phyloP scores from a whole-genome alignment of 2,888 invertebrate species.

The Nudaria mundana region DNA sequence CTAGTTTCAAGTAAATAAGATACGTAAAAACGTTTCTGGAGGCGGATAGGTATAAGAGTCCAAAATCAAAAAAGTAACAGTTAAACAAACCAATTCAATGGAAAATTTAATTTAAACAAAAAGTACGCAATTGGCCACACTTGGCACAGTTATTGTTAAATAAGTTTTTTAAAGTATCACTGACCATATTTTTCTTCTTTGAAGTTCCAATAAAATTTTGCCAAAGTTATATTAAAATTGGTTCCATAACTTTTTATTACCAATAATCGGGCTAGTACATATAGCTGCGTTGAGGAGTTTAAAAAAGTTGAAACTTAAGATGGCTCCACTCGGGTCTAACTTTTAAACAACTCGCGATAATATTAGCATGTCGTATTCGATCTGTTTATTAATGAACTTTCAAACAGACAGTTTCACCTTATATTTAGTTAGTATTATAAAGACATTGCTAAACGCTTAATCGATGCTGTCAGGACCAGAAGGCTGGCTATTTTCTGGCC shows the following conservation, averaged over 20 bases:
- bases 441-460: no score
- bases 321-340: conserved; percentile 1
- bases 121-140: conserved; percentile 22
- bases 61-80: background rate
- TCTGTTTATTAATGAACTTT: no score
- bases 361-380: no score
- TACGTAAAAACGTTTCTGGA: no score
- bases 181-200: conserved; percentile 2
- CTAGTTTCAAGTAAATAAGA: no score
- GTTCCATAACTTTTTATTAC: conserved; percentile 32
- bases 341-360: conserved; percentile 14
- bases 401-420: no score
- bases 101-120: conserved; percentile 8
- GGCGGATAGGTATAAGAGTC: no score
- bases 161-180: conserved; percentile 2
- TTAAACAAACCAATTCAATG: background rate
- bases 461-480: no score
- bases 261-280: conserved; percentile 20
- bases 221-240: conserved; percentile 45
- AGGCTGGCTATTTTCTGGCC: no score
- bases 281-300: background rate
- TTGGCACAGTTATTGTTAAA: conserved; percentile 3
- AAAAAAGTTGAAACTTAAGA: conserved; percentile 3
- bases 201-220: conserved; percentile 1
- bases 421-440: no score